Base-by-base conservation (phyloP, 2,888 invertebrate genomes). In the Ashinkailepas kermadecensis region DNA sequence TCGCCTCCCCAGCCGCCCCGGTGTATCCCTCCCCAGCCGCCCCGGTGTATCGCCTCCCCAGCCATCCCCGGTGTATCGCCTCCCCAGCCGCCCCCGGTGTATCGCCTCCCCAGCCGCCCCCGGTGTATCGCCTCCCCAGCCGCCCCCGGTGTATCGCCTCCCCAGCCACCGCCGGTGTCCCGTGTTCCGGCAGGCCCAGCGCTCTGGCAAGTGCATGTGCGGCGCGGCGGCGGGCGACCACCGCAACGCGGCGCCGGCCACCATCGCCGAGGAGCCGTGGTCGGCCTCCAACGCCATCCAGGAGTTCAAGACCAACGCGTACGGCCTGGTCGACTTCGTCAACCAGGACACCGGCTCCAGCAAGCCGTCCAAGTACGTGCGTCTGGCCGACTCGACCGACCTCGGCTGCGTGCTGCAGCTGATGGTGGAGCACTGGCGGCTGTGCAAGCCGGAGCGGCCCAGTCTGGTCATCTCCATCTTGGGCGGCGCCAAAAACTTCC, bases 401-500 rank as follows among this genome's bases (percentile, higher is more conserved):
- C 85, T 87, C 25, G 86, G 86, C 21, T 83, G 85, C 23, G 85
- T 87, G 58, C 80, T 88, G 65, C 84, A 86, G 3, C 83, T 88
- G 81, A 86, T 88, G 86, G 84, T 84, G 59, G 84, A 86, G 57
- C 85, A 86, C 82, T 88, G 88, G 88, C 84, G 84, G 78, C 86
- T 88, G 83, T 85, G 86, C 85, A 86, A 87, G 13, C 88, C 88
- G 0, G 80, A 85, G 18, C 85, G 85, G 23, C 87, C 88, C 0
- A 86, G 86, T 83, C 86, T 88, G 39, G 87, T 87, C 81, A 88
- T 88, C 81, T 87, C 88, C 8, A 87, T 88, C 12, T 86, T 87
- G 58, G 88, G 88, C 21, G 88, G 88, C 9, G 88, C 88, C 25
- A 87, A 88, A 83, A 88, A 88, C 85, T 88, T 88, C 85, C 86